phyloP scores from a whole-genome alignment of 1,140 invertebrate genomes.

The Pseudomyrmex cubaensis region DNA sequence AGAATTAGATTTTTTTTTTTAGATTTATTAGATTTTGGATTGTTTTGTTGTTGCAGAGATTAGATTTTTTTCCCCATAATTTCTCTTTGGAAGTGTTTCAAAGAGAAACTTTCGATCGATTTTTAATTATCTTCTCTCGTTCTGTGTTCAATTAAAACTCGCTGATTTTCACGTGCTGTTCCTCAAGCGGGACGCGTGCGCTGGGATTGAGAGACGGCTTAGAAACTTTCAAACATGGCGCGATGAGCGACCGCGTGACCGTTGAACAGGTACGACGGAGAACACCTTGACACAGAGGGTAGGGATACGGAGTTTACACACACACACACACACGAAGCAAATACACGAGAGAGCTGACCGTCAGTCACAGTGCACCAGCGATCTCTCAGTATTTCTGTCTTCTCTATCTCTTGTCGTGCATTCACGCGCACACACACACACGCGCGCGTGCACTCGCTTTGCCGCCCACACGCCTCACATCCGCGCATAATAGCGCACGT shows the following conservation, averaged over 20 bases:
- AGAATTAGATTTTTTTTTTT: no score
- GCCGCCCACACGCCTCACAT: constrained; percentile 24
- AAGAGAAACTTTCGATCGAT: no score
- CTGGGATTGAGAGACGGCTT: neutral
- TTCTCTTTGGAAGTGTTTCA: no score
- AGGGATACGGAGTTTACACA: neutral
- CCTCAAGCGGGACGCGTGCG: neutral
- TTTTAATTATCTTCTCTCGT: neutral
- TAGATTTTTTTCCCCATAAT: no score
- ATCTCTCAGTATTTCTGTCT: neutral
- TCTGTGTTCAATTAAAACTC: neutral
- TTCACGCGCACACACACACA: neutral
- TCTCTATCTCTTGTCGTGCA: neutral
- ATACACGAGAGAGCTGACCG: neutral
- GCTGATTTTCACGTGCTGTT: neutral
- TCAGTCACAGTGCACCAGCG: constrained; percentile 15
- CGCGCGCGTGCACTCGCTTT: neutral
- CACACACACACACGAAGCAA: neutral
- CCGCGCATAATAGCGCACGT: constrained; percentile 17
- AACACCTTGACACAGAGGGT: constrained; percentile 2
- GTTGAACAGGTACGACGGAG: neutral
- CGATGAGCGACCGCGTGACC: neutral
- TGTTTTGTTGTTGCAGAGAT: no score
- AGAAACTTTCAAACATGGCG: constrained; percentile 33
- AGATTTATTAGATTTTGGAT: no score